Evolutionary conservation across 2,888 invertebrate genomes (phyloP).

Genomic region (Aleiodes leptofemur): DNA sequence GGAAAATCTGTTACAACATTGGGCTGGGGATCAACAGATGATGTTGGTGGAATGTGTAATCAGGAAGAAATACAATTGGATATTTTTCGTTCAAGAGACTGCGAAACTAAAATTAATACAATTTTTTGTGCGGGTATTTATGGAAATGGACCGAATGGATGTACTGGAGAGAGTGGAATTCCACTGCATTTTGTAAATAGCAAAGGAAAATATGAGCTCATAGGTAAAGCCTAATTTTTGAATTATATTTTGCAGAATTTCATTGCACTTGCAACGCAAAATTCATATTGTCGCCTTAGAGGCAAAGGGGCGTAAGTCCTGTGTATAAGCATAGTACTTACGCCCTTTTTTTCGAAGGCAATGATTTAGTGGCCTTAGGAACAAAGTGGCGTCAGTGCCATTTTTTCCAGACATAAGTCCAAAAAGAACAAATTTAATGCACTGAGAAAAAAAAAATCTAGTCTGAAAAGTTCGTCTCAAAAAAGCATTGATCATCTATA

Average conservation of each 20-base stretch:
- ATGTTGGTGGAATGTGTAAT: slow-evolving; percentile 47
- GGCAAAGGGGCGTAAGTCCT: too few species aligned
- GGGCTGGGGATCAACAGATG: slow-evolving; percentile 59
- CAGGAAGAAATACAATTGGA: slow-evolving; percentile 51
- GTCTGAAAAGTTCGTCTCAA: too few species aligned
- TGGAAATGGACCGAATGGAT: slow-evolving; percentile 52
- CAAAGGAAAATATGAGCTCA: slow-evolving; percentile 53
- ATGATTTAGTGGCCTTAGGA: too few species aligned
- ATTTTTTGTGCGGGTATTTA: slow-evolving; percentile 57
- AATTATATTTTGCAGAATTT: too few species aligned
- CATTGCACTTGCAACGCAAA: background rate
- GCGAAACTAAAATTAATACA: slow-evolving; percentile 46
- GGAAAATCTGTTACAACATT: slow-evolving; percentile 52
- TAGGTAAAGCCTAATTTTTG: slow-evolving; percentile 44
- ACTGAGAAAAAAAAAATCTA: too few species aligned
- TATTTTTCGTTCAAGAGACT: slow-evolving; percentile 48
- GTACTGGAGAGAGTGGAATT: slow-evolving; percentile 60
- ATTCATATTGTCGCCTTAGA: background rate
- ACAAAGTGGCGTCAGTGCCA: too few species aligned
- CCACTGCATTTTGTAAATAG: slow-evolving; percentile 57
- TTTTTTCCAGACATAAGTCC: too few species aligned
- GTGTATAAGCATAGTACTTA: too few species aligned
- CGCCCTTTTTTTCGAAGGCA: too few species aligned
- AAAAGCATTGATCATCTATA: too few species aligned
- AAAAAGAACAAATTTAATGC: too few species aligned